These are phyloP conservation scores for Psittacula echo DNA, from an alignment of 2,797 vertebrate species.

Conservation along the genomic window DNA sequence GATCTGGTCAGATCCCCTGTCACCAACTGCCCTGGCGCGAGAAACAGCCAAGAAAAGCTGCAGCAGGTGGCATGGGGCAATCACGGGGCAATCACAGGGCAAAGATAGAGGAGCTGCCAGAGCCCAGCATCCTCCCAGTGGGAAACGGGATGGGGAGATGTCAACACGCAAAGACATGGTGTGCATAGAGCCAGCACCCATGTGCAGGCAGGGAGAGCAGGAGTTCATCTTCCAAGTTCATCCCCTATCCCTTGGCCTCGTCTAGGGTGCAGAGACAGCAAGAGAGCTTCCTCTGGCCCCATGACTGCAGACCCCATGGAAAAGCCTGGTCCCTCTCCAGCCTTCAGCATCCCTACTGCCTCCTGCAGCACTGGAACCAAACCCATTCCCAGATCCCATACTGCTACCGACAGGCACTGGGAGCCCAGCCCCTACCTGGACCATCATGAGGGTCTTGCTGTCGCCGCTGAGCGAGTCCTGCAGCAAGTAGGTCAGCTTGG, in stretches of 20 bases:
- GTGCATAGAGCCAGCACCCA: accelerated
- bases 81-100: not conserved
- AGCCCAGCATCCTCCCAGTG: not conserved
- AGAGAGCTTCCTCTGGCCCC: not conserved
- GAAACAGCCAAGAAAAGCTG: not conserved
- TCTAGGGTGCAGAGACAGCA: not conserved
- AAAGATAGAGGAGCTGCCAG: not conserved
- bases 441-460: constrained; percentile 98
- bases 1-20: not conserved
- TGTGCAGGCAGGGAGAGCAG: not conserved
- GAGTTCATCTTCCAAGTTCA: accelerated
- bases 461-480: constrained; percentile 95
- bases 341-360: not conserved
- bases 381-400: not conserved
- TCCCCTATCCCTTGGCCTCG: accelerated
- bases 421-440: constrained; percentile 84
- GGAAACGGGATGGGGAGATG: not conserved
- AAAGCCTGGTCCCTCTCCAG: accelerated
- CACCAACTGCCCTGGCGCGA: accelerated
- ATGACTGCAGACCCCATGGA: accelerated
- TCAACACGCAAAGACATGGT: accelerated
- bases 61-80: constrained; percentile 9
- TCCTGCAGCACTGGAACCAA: not conserved
- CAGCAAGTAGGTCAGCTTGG: constrained; percentile 96
- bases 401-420: accelerated